Evolutionary conservation across 2,888 invertebrate species (phyloP).

Genomic region (Aproaerema taeniolella): DNA sequence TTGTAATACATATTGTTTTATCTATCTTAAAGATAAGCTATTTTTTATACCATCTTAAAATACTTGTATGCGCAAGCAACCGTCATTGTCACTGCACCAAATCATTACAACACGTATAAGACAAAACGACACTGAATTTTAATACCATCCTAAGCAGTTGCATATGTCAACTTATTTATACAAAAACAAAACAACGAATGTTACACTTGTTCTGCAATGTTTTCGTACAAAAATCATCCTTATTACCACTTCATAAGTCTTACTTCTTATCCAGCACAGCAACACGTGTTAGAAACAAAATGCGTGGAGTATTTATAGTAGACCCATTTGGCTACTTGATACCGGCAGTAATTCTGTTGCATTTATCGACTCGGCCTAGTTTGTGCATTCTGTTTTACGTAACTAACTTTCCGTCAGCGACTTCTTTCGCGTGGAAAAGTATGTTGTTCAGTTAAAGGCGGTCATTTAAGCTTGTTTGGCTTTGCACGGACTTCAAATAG

Average conservation of each 20-base stretch:
- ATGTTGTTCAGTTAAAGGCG: not conserved
- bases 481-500: too few species aligned
- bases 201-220: not conserved
- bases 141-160: too few species aligned
- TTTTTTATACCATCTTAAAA: too few species aligned
- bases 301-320: constrained; percentile 39
- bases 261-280: not conserved
- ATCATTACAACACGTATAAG: too few species aligned
- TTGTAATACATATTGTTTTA: too few species aligned
- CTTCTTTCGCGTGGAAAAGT: too few species aligned
- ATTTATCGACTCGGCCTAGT: constrained; percentile 13
- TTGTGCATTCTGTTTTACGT: constrained; percentile 29
- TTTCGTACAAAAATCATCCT: not conserved
- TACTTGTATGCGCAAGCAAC: too few species aligned
- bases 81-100: too few species aligned
- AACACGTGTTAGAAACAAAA: constrained; percentile 21
- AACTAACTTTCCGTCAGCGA: not conserved
- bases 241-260: too few species aligned
- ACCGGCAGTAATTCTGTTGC: constrained; percentile 32
- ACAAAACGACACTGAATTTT: too few species aligned
- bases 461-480: not conserved
- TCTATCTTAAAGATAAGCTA: too few species aligned
- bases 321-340: constrained; percentile 40
- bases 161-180: too few species aligned
- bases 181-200: not conserved